A percentile compares a stretch with the other conserved stretches of the same genome.
Evolutionary conservation across 92 coral and sea anemone genomes (phyloP).

Genomic region (Desmophyllum pertusum): DNA sequence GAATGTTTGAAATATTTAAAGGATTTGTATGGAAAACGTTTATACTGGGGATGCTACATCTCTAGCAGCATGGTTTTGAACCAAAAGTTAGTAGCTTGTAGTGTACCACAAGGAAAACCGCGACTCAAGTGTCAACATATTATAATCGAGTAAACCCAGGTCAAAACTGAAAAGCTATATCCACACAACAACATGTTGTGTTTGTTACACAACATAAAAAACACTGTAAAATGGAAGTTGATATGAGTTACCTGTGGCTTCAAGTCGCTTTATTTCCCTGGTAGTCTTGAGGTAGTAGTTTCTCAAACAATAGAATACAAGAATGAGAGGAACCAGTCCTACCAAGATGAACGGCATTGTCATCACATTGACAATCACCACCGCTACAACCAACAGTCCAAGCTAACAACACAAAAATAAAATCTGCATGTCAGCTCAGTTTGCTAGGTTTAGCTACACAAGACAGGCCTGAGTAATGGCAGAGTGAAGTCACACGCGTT

Average conservation of each 20-base stretch:
- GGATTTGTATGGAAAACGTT: too few relatives aligned
- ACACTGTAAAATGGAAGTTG: not conserved
- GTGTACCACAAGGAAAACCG: too few relatives aligned
- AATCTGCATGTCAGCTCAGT: not conserved
- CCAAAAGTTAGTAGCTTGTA: too few relatives aligned
- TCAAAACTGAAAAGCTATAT: too few relatives aligned
- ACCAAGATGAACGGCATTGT: constrained; percentile 82
- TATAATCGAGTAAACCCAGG: too few relatives aligned
- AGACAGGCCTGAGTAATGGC: too few relatives aligned
- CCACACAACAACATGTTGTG: too few relatives aligned
- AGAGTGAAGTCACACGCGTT: too few relatives aligned
- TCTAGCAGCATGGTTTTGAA: too few relatives aligned
- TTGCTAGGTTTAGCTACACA: not conserved
- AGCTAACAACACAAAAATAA: constrained; percentile 52
- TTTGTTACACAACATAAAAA: not conserved
- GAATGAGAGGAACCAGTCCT: constrained; percentile 71
- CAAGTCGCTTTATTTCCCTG: constrained; percentile 89
- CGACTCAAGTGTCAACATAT: too few relatives aligned
- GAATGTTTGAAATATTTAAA: too few relatives aligned
- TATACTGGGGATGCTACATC: too few relatives aligned
- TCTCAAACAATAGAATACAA: constrained; percentile 75
- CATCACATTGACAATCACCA: constrained; percentile 71
- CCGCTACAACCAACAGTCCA: constrained; percentile 59
- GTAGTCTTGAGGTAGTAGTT: constrained; percentile 91
- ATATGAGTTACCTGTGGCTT: constrained; percentile 65